phyloP scores from a whole-genome alignment of 2,113 vertebrate genomes.

The Pedetes capensis region DNA sequence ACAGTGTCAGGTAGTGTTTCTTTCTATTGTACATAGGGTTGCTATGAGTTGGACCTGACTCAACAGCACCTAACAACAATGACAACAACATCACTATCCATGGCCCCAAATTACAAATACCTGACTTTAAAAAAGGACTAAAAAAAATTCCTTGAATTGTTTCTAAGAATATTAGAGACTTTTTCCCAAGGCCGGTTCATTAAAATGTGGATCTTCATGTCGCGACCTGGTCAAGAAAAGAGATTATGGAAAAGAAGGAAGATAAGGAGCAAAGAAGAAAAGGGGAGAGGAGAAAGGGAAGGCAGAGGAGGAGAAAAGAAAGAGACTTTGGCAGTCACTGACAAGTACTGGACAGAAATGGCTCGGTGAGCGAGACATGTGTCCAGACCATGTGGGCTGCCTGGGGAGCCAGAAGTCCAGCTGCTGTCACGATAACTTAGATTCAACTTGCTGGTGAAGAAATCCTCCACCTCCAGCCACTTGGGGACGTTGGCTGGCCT shows the following conservation, averaged over 20 bases:
- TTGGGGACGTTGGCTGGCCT: background rate
- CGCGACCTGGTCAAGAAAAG: background rate
- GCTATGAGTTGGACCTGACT: too few relatives aligned
- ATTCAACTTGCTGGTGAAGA: background rate
- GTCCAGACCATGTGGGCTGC: background rate
- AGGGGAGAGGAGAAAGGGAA: too few relatives aligned
- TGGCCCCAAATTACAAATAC: background rate
- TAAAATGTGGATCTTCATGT: background rate
- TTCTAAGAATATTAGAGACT: background rate
- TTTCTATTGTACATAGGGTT: too few relatives aligned
- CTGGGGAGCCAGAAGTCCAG: background rate
- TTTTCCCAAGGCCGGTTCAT: background rate
- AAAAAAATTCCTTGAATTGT: background rate
- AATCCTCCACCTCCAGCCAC: background rate
- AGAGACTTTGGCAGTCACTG: background rate
- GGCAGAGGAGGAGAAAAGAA: too few relatives aligned
- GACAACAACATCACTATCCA: background rate
- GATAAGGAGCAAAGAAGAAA: background rate
- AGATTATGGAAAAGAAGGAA: background rate
- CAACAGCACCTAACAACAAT: too few relatives aligned
- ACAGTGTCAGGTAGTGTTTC: too few relatives aligned
- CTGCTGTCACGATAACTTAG: background rate
- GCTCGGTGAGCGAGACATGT: accelerated
- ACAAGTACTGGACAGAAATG: too few relatives aligned
- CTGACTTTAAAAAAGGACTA: background rate